Evolutionary conservation across 2,888 invertebrate species (phyloP), one percentile per base, ranked within the genome.

Genomic region (Yponomeuta evonymella): DNA sequence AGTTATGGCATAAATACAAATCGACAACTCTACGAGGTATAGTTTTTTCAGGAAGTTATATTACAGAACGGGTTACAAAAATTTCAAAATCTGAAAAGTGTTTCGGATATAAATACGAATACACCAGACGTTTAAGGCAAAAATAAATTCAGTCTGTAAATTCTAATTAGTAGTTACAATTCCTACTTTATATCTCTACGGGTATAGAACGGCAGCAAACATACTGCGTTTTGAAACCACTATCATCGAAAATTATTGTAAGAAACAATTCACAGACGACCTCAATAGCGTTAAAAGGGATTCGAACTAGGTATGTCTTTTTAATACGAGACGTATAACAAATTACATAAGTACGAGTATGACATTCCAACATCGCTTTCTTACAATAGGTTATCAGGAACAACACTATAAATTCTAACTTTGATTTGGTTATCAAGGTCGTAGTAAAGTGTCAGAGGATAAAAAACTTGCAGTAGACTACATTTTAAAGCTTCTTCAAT

Each of bases 1-100:
- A 80, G 80, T 75, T 80, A 83, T 83, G 83, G 74, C 73, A 68
- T 73, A 74, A 70, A 67, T 70, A 73, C 30, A 64, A 29, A 15
- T 65, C 65, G 23, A 65, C 65, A 23, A 33, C 12, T 58, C 15
- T 58, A 58, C 51, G 12, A 58, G 51, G 51, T 58, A 58, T 15
- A 58, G 43, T 58, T 58, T 58, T 4, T 58, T 58, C 51, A 58
- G 51, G 51, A 58, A 58, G 15, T 2, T 58, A 15, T 3, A 15
- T 12, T 58, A 58, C 51, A 58, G 51, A 58, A 58, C 1, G 1
- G 15, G 3, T 58, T 58, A 58, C 51, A 58, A 15, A 58, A 58
- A 15, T 58, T 15, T 58, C 15, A 12, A 58, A 11, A 65, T 2
- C 33, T 65, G 3, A 29, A 65, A 33, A 10, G 12, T 30, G 65